Evolutionary conservation across 2,113 vertebrate genomes (phyloP).

Genomic region (Lasiurus cinereus): DNA sequence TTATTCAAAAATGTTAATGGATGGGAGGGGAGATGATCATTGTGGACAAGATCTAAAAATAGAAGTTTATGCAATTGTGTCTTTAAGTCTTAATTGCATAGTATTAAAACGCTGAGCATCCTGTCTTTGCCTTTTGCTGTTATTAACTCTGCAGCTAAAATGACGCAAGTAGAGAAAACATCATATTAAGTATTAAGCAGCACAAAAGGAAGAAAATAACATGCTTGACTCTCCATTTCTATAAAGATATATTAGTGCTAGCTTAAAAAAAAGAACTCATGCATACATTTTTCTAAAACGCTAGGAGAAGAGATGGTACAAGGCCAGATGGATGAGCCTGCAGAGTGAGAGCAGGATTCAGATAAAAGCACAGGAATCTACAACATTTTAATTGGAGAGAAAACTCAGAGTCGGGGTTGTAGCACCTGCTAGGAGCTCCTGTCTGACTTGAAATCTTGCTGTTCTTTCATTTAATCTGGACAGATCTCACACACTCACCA

Average conservation of each 20-base stretch:
- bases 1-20: slow-evolving; percentile 27
- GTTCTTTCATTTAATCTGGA: not conserved
- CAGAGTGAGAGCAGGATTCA: slow-evolving; percentile 21
- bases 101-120: not conserved
- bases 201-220: not conserved
- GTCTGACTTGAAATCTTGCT: not conserved
- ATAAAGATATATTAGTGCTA: not conserved
- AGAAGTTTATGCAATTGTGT: not conserved
- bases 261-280: not conserved
- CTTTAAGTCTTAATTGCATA: not conserved
- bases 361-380: slow-evolving; percentile 10
- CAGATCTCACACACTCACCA: not conserved
- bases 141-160: not conserved
- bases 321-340: not conserved
- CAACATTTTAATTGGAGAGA: not conserved
- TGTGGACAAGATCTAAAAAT: not conserved
- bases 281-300: not conserved
- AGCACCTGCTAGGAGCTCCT: not conserved
- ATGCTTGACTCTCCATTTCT: not conserved
- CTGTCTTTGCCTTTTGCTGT: not conserved
- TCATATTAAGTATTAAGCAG: not conserved
- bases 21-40: not conserved
- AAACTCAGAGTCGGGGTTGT: not conserved
- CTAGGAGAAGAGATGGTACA: not conserved
- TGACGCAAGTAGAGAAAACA: not conserved